These are phyloP conservation scores for Pseudotriccus pelzelni DNA, from an alignment of 2,797 vertebrate species.

Conservation along the genomic window DNA sequence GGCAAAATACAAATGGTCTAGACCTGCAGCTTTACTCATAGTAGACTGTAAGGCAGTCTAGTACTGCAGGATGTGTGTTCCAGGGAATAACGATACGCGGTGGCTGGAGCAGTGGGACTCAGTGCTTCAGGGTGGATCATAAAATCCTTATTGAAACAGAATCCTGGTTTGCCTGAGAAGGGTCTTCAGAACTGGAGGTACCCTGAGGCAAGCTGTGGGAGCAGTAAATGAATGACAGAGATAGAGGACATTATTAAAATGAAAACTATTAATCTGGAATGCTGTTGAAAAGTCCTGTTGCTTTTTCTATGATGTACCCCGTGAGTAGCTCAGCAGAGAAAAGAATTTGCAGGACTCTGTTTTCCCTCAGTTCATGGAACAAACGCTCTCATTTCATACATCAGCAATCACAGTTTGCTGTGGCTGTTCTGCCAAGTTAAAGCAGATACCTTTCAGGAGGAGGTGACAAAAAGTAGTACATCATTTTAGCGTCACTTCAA, in stretches of 20 bases:
- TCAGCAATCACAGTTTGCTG: background rate
- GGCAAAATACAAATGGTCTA: background rate
- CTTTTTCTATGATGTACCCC: background rate
- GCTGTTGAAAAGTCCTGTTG: background rate
- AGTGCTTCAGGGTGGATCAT: background rate
- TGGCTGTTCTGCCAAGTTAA: background rate
- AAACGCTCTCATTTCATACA: background rate
- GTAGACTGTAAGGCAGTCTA: background rate
- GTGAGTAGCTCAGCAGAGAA: background rate
- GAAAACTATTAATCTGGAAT: background rate
- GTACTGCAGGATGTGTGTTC: background rate
- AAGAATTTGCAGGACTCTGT: background rate
- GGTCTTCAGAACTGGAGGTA: background rate
- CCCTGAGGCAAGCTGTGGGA: background rate
- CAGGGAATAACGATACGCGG: background rate
- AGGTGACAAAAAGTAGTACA: background rate
- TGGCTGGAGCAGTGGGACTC: background rate
- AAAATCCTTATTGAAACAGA: background rate
- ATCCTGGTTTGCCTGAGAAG: background rate
- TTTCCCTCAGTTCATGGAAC: background rate
- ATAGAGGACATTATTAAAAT: background rate
- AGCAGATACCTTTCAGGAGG: background rate
- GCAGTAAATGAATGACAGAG: background rate
- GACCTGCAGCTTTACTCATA: background rate
- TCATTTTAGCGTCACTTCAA: background rate